phyloP scores from a whole-genome alignment of 2,888 invertebrate genomes.

The Drosophila longiperda region DNA sequence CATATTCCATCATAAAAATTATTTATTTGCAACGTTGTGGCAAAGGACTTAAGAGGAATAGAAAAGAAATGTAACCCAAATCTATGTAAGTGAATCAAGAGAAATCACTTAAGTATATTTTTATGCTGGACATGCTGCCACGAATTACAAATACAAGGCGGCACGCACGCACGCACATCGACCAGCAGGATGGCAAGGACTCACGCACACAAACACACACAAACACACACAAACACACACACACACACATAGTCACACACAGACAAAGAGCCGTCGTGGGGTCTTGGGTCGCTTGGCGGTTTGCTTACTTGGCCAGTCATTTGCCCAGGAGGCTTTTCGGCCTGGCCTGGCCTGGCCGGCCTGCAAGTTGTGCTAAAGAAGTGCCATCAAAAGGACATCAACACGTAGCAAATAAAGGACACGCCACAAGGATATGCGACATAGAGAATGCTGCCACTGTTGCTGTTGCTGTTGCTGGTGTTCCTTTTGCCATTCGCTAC shows the following conservation, averaged over 20 bases:
- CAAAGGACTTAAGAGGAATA: conserved; percentile 38
- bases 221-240: conserved; percentile 27
- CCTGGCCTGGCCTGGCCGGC: conserved; percentile 16
- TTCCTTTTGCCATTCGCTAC: conserved; percentile 73
- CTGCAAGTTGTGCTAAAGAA: conserved; percentile 54
- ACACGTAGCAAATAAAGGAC: conserved; percentile 82
- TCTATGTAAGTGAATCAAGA: conserved; percentile 81
- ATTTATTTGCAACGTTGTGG: conserved; percentile 69
- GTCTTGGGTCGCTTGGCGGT: conserved; percentile 61
- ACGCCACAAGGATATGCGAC: conserved; percentile 81
- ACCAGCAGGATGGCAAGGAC: conserved; percentile 20
- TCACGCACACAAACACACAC: conserved; percentile 66
- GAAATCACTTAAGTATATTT: conserved; percentile 82
- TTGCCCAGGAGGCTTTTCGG: conserved; percentile 65
- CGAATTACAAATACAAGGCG: conserved; percentile 79
- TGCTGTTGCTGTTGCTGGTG: conserved; percentile 16
- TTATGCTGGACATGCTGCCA: conserved; percentile 81
- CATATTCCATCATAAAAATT: conserved; percentile 75
- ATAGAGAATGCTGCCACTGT: conserved; percentile 42
- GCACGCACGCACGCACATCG: conserved; percentile 56
- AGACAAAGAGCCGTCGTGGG: conserved; percentile 5
- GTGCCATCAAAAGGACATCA: conserved; percentile 82
- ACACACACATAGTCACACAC: background rate
- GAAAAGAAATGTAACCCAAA: conserved; percentile 80
- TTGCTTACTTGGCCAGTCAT: conserved; percentile 59